Base-by-base conservation (phyloP, 2,888 invertebrate genomes). In the Ceriagrion tenellum region DNA sequence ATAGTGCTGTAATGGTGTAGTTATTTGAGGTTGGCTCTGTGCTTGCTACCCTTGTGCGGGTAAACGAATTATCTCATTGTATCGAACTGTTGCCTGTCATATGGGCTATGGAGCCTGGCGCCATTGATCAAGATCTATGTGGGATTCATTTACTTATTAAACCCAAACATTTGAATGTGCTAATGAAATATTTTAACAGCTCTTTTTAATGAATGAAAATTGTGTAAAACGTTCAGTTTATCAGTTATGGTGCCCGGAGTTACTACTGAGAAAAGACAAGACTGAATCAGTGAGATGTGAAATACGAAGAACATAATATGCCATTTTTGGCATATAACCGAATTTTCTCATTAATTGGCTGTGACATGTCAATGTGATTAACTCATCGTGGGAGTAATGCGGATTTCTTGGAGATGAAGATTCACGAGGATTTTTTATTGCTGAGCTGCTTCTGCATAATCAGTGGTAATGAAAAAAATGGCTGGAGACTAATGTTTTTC, bases 121-220 rank as follows among this genome's bases (percentile, higher is more conserved):
- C 93, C 93, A 93, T 93, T 93, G 93, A 93, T 93, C 93, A 93
- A 93, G 93, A 93, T 93, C 93, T 93, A 93, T 93, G 93, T 93
- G n/a, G 93, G 93, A 69, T 93, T 93, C 93, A 93, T 93, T 93
- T 93, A 63, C 93, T 93, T 93, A 93, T 93, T 93, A 93, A 69
- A 47, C 35, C 63, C 63, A 93, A 93, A 93, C 93, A 93, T 74
- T 93, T 93, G 93, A 69, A 74, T 93, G 93, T 93, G 69, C 55
- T 69, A 93, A 63, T 93, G 40, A 69, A 93, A n/a, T 93, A 74
- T 93, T 69, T 93, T 47, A 93, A n/a, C 93, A 69, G 69, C 69
- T 69, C 69, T 26, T 35, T 63, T 93, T 93, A 69, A 93, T 93
- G 93, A 74, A 55, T 74, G 69, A 47, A 93, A 81, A 69, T n/a